Conservation (phyloP, 2,797 vertebrate genomes). For the Apodemus agrarius region DNA sequence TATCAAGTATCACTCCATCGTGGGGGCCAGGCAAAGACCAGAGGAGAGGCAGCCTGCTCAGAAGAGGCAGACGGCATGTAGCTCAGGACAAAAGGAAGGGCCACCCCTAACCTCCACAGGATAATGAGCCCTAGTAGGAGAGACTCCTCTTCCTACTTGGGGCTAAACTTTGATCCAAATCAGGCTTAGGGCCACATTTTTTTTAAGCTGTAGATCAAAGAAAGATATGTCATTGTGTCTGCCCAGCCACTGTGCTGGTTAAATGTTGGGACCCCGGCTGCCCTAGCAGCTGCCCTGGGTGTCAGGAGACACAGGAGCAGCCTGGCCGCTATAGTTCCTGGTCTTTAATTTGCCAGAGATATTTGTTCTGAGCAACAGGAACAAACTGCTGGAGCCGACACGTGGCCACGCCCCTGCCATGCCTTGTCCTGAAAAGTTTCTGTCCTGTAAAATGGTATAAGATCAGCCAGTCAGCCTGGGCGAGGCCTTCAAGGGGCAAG, state of each 20-base stretch:
- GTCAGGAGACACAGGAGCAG: neutral
- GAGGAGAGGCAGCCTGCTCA: neutral
- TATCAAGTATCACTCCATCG: neutral
- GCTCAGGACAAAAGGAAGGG: neutral
- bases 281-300: neutral
- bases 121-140: neutral
- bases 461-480: neutral
- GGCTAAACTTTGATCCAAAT: neutral
- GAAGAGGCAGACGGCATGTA: rapidly evolving
- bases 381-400: neutral
- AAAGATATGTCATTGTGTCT: neutral
- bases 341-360: neutral
- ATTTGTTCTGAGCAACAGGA: neutral
- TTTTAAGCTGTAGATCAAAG: neutral
- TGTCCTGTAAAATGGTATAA: neutral
- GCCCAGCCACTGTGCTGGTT: neutral
- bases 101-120: neutral
- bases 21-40: neutral
- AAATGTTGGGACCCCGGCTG: neutral
- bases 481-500: neutral
- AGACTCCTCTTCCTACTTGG: neutral
- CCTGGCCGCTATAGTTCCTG: neutral
- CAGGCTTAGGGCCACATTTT: neutral
- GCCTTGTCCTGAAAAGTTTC: neutral
- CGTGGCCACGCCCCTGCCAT: neutral